Evolutionary conservation across 2,888 invertebrate species (phyloP).

Genomic region (Sinodicranocentrus sp.): DNA sequence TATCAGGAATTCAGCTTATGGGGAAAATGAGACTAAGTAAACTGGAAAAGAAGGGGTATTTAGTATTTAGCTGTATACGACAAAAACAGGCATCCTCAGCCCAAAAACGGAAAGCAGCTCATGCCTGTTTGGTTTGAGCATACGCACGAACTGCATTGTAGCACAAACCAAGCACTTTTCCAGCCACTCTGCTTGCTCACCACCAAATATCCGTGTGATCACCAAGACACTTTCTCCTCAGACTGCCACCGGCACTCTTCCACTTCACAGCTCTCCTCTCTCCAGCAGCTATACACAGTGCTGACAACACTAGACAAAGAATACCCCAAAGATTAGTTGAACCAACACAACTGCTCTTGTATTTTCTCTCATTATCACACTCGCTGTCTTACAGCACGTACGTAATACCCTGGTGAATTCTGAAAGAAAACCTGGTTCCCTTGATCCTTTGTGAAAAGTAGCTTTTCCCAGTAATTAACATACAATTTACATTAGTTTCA

Average conservation of each 20-base stretch:
- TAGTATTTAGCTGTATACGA: no score
- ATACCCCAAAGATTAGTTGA: constrained; percentile 24
- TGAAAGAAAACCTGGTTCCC: neutral
- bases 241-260: constrained; percentile 73
- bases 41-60: no score
- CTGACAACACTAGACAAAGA: constrained; percentile 34
- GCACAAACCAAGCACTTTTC: neutral
- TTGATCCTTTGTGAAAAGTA: constrained; percentile 55
- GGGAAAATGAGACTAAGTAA: no score
- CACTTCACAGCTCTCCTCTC: constrained; percentile 64
- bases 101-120: no score
- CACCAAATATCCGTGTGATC: constrained; percentile 49
- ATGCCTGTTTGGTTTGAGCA: no score
- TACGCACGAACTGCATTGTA: neutral
- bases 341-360: neutral
- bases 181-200: constrained; percentile 21
- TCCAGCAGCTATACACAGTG: neutral
- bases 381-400: constrained; percentile 23
- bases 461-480: constrained; percentile 59
- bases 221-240: constrained; percentile 61
- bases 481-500: constrained; percentile 64
- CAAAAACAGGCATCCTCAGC: no score
- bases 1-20: no score
- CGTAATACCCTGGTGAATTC: neutral
- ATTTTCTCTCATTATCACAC: constrained; percentile 52